A percentile compares a stretch with the other conserved stretches of the same genome.
These are phyloP conservation scores for Vanessa atalanta DNA, from an alignment of 1,140 invertebrate species.

Conservation along the genomic window DNA sequence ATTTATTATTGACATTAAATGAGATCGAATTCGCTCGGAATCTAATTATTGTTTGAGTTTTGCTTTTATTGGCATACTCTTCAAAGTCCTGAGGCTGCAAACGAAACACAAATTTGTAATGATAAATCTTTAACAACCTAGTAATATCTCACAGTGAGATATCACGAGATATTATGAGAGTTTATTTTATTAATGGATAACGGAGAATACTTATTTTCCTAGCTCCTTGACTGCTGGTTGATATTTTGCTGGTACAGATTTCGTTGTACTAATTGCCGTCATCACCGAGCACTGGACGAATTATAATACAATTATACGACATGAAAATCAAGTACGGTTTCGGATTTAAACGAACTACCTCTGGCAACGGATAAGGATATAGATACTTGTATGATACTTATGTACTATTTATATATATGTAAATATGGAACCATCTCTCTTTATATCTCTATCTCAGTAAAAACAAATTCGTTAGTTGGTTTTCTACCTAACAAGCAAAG, in stretches of 20 bases:
- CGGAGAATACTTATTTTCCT: too few species aligned
- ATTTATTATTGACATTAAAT: slow-evolving; percentile 28
- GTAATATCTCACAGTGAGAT: too few species aligned
- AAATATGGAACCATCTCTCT: not conserved
- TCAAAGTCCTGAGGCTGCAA: not conserved
- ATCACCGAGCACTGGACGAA: too few species aligned
- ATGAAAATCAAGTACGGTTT: too few species aligned
- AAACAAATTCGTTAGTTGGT: not conserved
- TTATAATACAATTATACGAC: too few species aligned
- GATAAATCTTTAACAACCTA: not conserved
- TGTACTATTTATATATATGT: slow-evolving; percentile 5
- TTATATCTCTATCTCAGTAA: not conserved
- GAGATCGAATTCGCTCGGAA: slow-evolving; percentile 21
- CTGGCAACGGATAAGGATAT: too few species aligned
- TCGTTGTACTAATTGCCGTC: too few species aligned
- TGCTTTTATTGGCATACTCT: slow-evolving; percentile 14
- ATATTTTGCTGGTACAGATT: too few species aligned
- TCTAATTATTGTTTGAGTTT: slow-evolving; percentile 19
- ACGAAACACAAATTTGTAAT: not conserved
- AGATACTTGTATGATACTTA: not conserved
- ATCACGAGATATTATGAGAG: too few species aligned
- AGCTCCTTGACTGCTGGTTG: too few species aligned
- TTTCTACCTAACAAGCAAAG: slow-evolving; percentile 1
- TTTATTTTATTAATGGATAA: too few species aligned
- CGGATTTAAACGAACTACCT: too few species aligned